A percentile compares a stretch with the other conserved stretches of the same genome.
phyloP scores from a whole-genome alignment of 2,113 vertebrate genomes.

The Antechinus flavipes region DNA sequence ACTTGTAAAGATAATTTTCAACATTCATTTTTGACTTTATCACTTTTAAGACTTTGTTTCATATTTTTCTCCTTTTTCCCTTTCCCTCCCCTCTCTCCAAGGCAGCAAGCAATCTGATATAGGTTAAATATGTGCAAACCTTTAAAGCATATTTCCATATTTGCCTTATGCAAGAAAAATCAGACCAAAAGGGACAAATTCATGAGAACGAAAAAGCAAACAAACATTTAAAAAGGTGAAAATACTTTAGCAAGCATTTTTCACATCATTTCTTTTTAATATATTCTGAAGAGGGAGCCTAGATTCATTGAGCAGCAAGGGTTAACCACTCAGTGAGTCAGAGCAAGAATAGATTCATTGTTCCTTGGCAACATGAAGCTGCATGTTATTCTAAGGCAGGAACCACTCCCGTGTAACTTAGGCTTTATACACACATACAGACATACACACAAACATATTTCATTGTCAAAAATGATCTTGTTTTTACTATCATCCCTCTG shows the following conservation, averaged over 20 bases:
- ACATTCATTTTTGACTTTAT: no score
- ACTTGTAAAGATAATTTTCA: no score
- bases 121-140: no score
- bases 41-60: no score
- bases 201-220: no score
- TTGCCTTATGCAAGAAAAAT: no score
- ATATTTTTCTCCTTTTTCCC: no score
- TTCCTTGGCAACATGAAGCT: not conserved
- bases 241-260: not conserved
- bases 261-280: not conserved
- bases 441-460: not conserved
- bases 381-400: not conserved
- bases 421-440: not conserved
- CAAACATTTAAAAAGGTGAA: no score
- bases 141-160: no score
- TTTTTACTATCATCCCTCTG: conserved; percentile 53
- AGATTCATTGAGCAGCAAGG: not conserved
- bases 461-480: conserved; percentile 10
- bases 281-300: not conserved
- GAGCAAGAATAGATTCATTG: not conserved
- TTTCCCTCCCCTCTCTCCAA: no score
- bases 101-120: no score
- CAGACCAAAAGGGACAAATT: no score
- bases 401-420: not conserved
- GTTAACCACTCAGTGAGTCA: not conserved